Percentiles rank a stretch among this genome's conserved stretches.
Conservation (phyloP, 2,797 vertebrate genomes). For the Natrix natrix region DNA sequence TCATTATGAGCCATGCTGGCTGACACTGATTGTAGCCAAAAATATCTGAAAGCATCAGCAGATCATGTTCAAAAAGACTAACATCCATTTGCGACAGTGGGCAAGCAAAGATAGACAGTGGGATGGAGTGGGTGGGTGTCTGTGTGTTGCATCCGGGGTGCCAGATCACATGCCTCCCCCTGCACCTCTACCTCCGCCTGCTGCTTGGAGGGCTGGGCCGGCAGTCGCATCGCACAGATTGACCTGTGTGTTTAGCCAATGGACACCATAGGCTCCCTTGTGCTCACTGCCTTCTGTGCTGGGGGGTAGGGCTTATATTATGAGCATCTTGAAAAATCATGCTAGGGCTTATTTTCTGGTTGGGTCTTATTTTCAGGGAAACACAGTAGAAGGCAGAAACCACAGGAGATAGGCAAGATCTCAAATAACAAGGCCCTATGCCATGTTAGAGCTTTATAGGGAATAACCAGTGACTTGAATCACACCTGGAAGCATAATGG, state of each 20-base stretch:
- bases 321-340: too few species aligned
- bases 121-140: neutral
- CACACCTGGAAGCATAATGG: neutral
- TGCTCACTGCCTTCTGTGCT: too few species aligned
- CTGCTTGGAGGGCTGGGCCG: neutral
- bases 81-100: neutral
- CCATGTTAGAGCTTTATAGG: neutral
- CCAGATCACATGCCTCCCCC: neutral
- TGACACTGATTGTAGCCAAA: neutral
- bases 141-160: neutral
- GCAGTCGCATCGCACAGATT: neutral
- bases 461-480: neutral
- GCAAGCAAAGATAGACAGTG: too few species aligned
- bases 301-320: too few species aligned
- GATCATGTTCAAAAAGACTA: neutral
- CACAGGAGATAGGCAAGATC: neutral
- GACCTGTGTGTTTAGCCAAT: neutral
- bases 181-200: fast-evolving
- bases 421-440: neutral
- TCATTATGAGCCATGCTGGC: neutral
- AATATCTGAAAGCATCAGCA: neutral
- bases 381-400: neutral
- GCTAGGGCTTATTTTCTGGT: too few species aligned
- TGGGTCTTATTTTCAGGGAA: neutral
- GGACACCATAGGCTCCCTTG: fast-evolving